These are phyloP conservation scores for Fratercula arctica DNA, from an alignment of 2,797 vertebrate species.

Conservation along the genomic window DNA sequence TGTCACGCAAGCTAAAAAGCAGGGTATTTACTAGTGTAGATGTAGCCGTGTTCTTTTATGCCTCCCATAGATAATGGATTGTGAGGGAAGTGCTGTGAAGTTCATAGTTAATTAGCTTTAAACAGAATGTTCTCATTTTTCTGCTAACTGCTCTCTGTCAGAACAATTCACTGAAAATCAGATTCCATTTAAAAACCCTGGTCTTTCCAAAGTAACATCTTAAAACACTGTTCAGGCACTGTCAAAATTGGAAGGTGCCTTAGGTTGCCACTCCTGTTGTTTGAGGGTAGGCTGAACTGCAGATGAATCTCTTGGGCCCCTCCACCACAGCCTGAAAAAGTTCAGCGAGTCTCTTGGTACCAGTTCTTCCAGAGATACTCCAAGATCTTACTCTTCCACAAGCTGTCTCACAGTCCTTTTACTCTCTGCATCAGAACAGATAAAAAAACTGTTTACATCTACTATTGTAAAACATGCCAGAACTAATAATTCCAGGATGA, in stretches of 20 bases:
- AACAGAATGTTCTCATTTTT: neutral
- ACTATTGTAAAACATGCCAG: neutral
- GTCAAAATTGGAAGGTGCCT: neutral
- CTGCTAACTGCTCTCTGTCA: neutral
- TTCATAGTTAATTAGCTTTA: neutral
- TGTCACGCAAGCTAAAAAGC: neutral
- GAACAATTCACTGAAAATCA: neutral
- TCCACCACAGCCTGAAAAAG: neutral
- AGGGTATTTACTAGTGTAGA: neutral
- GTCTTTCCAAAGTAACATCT: neutral
- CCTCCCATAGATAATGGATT: neutral
- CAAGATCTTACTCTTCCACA: neutral
- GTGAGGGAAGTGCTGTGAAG: neutral
- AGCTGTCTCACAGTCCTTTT: neutral
- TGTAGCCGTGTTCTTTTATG: neutral
- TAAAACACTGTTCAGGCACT: neutral
- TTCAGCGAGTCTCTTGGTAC: neutral
- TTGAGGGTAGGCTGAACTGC: neutral
- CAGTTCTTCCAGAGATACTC: neutral
- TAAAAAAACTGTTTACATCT: neutral
- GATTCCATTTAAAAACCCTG: neutral
- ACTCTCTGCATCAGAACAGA: neutral
- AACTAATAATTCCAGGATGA: neutral
- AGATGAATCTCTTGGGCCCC: no score
- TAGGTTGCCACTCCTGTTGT: neutral